Percentiles rank a stretch among this genome's conserved stretches.
Evolutionary conservation across 2,888 invertebrate species (phyloP).

Genomic region (Rhagonycha lutea): DNA sequence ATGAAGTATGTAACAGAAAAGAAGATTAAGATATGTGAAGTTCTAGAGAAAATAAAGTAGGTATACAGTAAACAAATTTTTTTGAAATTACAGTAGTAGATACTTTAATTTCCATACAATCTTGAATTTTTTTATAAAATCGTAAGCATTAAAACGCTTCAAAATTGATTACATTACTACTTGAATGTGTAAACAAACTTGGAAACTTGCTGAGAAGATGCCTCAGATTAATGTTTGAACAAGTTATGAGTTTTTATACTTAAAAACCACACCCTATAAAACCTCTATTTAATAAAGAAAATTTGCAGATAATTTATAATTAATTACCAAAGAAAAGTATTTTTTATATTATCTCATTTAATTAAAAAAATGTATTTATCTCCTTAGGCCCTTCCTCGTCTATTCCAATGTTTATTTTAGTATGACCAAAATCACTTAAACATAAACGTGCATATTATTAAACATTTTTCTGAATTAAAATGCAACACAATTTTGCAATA

Average conservation of each 20-base stretch:
- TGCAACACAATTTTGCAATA: no score
- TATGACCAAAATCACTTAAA: no score
- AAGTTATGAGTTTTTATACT: constrained; percentile 3
- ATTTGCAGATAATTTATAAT: neutral
- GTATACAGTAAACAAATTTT: neutral
- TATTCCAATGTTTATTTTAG: no score
- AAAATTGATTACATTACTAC: constrained; percentile 1
- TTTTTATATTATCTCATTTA: neutral
- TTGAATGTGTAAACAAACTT: neutral
- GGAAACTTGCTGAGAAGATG: neutral
- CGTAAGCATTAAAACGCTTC: neutral
- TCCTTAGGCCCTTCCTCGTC: neutral
- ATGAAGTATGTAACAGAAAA: no score
- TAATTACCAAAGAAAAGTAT: neutral
- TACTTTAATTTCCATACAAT: neutral
- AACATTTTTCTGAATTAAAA: no score
- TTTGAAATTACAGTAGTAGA: neutral
- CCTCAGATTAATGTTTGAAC: constrained; percentile 3
- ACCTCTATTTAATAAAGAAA: neutral
- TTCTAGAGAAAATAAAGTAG: neutral
- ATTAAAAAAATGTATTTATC: neutral
- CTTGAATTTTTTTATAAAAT: neutral
- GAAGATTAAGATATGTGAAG: no score
- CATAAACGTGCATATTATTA: no score
- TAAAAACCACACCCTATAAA: neutral